Evolutionary conservation across 2,888 invertebrate species (phyloP).

Genomic region (Mimachlamys varia): DNA sequence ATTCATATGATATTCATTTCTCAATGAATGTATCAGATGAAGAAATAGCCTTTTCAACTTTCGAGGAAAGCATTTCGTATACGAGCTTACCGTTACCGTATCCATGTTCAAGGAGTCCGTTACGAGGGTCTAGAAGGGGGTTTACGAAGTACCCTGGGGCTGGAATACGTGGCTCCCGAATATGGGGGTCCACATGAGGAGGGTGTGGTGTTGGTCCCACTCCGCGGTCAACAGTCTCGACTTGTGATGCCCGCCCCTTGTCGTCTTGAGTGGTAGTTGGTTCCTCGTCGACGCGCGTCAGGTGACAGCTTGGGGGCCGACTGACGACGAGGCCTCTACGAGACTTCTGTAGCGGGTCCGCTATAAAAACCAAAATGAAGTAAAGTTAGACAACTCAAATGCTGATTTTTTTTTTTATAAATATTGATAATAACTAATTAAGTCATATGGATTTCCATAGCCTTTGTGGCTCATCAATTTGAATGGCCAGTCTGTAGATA

Average conservation of each 20-base stretch:
- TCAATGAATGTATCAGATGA: background rate
- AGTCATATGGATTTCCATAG: too few relatives aligned
- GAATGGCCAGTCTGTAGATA: too few relatives aligned
- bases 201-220: constrained; percentile 79
- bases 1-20: background rate
- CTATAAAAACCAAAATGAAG: constrained; percentile 39
- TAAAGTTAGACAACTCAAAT: background rate
- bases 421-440: too few relatives aligned
- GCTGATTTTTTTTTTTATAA: background rate
- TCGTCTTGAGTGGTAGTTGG: constrained; percentile 65
- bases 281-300: constrained; percentile 74
- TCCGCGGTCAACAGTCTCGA: constrained; percentile 79
- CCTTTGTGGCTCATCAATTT: too few relatives aligned
- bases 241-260: constrained; percentile 63
- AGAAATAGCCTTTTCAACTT: background rate
- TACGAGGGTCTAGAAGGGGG: constrained; percentile 64
- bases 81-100: constrained; percentile 57
- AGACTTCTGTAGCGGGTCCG: constrained; percentile 57
- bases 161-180: constrained; percentile 47
- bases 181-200: constrained; percentile 65
- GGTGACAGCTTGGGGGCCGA: constrained; percentile 70
- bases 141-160: constrained; percentile 48
- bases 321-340: constrained; percentile 60
- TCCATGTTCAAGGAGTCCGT: constrained; percentile 67
- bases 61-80: background rate